These are phyloP conservation scores for Microcebus griseorufus DNA, from an alignment of 2,113 vertebrate species.

Conservation along the genomic window DNA sequence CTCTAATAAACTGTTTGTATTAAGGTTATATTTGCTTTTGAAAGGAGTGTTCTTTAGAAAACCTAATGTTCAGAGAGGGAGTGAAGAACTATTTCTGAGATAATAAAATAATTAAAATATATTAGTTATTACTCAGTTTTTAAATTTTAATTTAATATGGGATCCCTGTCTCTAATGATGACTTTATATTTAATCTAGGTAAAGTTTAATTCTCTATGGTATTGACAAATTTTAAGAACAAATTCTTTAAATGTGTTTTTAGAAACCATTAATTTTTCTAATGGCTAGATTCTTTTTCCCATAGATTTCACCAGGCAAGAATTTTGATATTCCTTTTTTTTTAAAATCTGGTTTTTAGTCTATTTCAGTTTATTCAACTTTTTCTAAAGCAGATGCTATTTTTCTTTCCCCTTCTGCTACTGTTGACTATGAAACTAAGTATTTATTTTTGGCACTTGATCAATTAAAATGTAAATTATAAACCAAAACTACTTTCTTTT, in stretches of 20 bases:
- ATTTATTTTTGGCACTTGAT: slow-evolving; percentile 59
- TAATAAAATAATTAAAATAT: slow-evolving; percentile 67
- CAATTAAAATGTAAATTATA: slow-evolving; percentile 68
- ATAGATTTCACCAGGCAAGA: slow-evolving; percentile 46
- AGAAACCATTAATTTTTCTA: slow-evolving; percentile 38
- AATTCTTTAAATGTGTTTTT: slow-evolving; percentile 1
- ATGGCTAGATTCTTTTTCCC: slow-evolving; percentile 30
- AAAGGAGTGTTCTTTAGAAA: slow-evolving; percentile 56
- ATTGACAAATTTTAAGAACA: slow-evolving; percentile 41
- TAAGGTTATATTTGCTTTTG: slow-evolving; percentile 49
- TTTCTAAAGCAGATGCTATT: slow-evolving; percentile 69
- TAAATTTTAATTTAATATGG: slow-evolving; percentile 32
- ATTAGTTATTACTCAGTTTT: slow-evolving; percentile 56
- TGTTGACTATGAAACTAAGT: slow-evolving; percentile 55
- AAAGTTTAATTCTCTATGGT: slow-evolving; percentile 44
- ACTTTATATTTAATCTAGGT: slow-evolving; percentile 37
- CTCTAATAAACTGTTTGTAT: slow-evolving; percentile 41
- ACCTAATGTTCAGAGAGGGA: slow-evolving; percentile 16
- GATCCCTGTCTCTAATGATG: slow-evolving; percentile 2
- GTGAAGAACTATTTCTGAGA: slow-evolving; percentile 39
- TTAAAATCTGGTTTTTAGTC: slow-evolving; percentile 52
- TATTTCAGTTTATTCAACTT: slow-evolving; percentile 69
- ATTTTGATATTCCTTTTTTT: slow-evolving; percentile 44
- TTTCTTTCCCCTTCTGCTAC: slow-evolving; percentile 56
- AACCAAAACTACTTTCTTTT: slow-evolving; percentile 64